Base-by-base conservation (phyloP, 23 tunicate genomes). In the Halocynthia roretzi region DNA sequence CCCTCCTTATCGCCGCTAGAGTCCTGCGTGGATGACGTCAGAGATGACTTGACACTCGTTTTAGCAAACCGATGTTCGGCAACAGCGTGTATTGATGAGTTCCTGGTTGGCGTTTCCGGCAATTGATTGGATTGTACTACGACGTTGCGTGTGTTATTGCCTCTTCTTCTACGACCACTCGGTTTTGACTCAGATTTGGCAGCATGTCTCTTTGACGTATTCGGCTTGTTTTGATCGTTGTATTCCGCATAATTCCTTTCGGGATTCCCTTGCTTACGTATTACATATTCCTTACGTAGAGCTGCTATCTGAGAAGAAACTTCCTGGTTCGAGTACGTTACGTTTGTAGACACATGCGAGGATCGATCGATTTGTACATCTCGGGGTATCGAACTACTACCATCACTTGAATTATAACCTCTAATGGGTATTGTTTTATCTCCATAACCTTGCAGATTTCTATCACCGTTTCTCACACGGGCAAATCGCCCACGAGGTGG, bases 211-310 rank as follows among this genome's bases (percentile, higher is more conserved):
- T 50, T 14, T n/a, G 50, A 50, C 23, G 50, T 67, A 11, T 12
- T 50, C 40, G 71, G 22, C 21, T 20, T 67, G 12, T 48, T 12
- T n/a, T 20, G 71, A 14, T 67, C 71, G n/a, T 50, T 50, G n/a
- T 52, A n/a, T 49, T 74, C 64, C 15, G n/a, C 5, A 65, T 9
- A 40, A 65, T 40, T 6, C 22, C 10, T 65, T 4, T 58, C 63
- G 2, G 22, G 10, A 20, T 48, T 11, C 22, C 31, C 70, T 15
- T 15, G 22, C 10, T 8, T 65, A 10, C 70, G 70, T 65, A 20
- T 48, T 65, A 10, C 70, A 65, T 65, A 65, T 65, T 74, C 56
- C 31, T 74, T 64, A 21, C 78, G 78, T 54, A 74, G 5, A 12
- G 78, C 65, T 17, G 62, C 63, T 14, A 74, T 22, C 8, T 54